Evolutionary conservation across 2,888 invertebrate genomes (phyloP), one percentile per base, ranked within the genome.

Genomic region (Sarcophaga subvicina): DNA sequence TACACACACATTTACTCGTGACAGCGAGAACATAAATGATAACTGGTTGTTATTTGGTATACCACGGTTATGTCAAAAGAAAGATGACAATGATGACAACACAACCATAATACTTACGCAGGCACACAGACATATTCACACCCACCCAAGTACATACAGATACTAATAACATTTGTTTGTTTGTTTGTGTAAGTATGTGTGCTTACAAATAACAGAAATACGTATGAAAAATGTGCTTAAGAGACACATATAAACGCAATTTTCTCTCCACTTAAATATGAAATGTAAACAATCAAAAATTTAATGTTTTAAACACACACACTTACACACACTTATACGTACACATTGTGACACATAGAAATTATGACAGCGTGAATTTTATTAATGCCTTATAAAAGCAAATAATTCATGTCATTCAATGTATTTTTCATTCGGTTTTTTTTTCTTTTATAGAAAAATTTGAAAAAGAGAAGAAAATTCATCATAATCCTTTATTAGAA

Each of bases 261-360:
- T 87, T 87, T 87, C 84, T 84, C 76, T 75, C 84, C 84, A 87
- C 84, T 87, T 87, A 79, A 82, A 84, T 83, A 81, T 79, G 79
- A 81, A 87, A 84, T 79, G 87, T 79, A 84, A 81, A 82, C 87
- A 84, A 84, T 87, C 84, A 87, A 87, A 54, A 87, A 84, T 87
- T 84, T 87, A 76, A 87, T 87, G 76, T 84, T 87, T 87, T 37
- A 81, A 75, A 87, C 87, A 67, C 77, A 54, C 17, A 54, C 54
- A 12, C 12, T 2, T 3, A 54, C 4, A 54, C 17, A 54, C 54
- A 14, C 54, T 10, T 54, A 54, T 17, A 54, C 4, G 17, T 12
- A 17, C 1, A 54, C 4, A 54, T 3, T 12, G 14, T 83, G 83
- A 77, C 83, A 77, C 83, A 83, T 49, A 78, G 83, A 83, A 54